Conservation (phyloP, 2,113 vertebrate species). For the Festucalex cinctus region DNA sequence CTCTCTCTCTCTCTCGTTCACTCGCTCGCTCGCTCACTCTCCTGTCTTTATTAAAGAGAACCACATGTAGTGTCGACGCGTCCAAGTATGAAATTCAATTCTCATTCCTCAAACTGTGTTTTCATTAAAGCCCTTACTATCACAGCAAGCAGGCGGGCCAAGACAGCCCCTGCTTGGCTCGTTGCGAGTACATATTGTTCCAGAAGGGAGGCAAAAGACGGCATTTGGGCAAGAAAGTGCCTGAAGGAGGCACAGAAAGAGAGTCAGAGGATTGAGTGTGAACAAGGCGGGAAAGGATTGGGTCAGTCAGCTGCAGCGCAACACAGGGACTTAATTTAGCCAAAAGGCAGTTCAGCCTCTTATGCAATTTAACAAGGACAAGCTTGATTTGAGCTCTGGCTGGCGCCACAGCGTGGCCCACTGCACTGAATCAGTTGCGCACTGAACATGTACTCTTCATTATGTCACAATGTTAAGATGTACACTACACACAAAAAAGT, state of each 20-base stretch:
- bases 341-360: constrained; percentile 60
- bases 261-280: constrained; percentile 24
- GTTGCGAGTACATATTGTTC: constrained; percentile 54
- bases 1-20: constrained; percentile 27
- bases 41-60: constrained; percentile 74
- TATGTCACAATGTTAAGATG: too few relatives aligned
- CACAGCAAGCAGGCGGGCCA: constrained; percentile 60
- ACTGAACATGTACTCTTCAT: constrained; percentile 32
- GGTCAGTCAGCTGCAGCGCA: constrained; percentile 45
- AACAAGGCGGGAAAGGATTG: constrained; percentile 44
- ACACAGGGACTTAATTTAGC: constrained; percentile 62
- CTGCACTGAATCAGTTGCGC: constrained; percentile 58
- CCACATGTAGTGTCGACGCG: constrained; percentile 71
- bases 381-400: constrained; percentile 59
- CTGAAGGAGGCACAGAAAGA: constrained; percentile 10
- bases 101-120: constrained; percentile 71
- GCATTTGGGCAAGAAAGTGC: constrained; percentile 17
- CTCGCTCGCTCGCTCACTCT: constrained; percentile 24
- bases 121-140: constrained; percentile 75
- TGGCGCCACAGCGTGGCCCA: constrained; percentile 22
- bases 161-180: constrained; percentile 54
- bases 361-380: constrained; percentile 61
- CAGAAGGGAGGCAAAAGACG: constrained; percentile 25
- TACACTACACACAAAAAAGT: too few relatives aligned
- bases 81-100: constrained; percentile 79